Conservation (phyloP, 2,113 vertebrate species). For the Nematolebias whitei region DNA sequence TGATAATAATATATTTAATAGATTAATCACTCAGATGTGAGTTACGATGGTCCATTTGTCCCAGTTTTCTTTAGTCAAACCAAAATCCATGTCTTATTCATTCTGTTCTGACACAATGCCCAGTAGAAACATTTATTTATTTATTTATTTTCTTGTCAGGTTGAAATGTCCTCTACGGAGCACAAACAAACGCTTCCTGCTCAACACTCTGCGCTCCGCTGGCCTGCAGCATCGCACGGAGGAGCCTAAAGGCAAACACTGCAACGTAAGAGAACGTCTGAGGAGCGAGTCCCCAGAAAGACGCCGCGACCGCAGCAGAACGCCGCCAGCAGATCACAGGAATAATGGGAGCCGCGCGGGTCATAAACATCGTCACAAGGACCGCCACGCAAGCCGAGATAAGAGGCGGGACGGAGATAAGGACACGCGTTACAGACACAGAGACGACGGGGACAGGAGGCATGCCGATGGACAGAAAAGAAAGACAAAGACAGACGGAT, state of each 20-base stretch:
- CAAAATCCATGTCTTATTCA: not conserved
- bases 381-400: slow-evolving; percentile 43
- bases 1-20: no score
- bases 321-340: slow-evolving; percentile 47
- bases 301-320: slow-evolving; percentile 52
- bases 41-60: no score
- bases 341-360: slow-evolving; percentile 28
- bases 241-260: slow-evolving; percentile 64
- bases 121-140: not conserved
- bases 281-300: slow-evolving; percentile 44
- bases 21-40: no score
- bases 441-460: slow-evolving; percentile 39
- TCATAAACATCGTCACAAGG: slow-evolving; percentile 41
- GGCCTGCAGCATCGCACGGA: slow-evolving; percentile 71
- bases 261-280: slow-evolving; percentile 29
- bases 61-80: no score
- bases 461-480: slow-evolving; percentile 36
- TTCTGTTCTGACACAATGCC: not conserved
- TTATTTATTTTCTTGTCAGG: slow-evolving; percentile 75
- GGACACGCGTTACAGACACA: slow-evolving; percentile 40
- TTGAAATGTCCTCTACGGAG: slow-evolving; percentile 93
- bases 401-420: slow-evolving; percentile 51
- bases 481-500: slow-evolving; percentile 43
- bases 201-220: slow-evolving; percentile 93
- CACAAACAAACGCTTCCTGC: slow-evolving; percentile 95